These are phyloP conservation scores for Ptilodon capucinus DNA, from an alignment of 2,888 invertebrate species.

Conservation along the genomic window DNA sequence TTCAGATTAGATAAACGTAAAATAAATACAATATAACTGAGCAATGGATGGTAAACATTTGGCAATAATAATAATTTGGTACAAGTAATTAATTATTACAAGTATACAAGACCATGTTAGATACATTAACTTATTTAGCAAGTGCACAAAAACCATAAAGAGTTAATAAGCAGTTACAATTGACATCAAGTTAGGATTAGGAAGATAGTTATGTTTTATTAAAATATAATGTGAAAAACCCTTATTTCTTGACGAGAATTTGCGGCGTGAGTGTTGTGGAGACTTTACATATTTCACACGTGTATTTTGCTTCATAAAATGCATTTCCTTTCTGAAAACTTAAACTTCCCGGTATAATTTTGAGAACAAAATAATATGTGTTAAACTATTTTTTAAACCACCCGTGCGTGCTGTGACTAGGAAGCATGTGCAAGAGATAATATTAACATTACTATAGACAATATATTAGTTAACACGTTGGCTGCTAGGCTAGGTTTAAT, in stretches of 20 bases:
- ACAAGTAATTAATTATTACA: neutral
- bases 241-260: no score
- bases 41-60: neutral
- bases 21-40: neutral
- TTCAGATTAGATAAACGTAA: neutral
- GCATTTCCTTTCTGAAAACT: no score
- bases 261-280: no score
- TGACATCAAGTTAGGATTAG: no score
- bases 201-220: no score
- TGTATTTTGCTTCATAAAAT: no score
- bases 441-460: conserved; percentile 1
- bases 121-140: neutral
- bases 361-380: neutral
- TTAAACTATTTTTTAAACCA: neutral
- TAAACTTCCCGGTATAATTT: no score
- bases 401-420: neutral
- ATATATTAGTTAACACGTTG: conserved; percentile 29
- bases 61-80: neutral
- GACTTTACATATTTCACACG: no score
- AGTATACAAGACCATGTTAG: neutral
- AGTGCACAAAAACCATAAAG: neutral
- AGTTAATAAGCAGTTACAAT: neutral
- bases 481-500: no score
- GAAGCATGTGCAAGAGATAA: neutral
- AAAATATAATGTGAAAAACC: no score